Evolutionary conservation across 2,888 invertebrate species (phyloP), one percentile per base, ranked within the genome.

Genomic region (Camptogramma bilineatum): DNA sequence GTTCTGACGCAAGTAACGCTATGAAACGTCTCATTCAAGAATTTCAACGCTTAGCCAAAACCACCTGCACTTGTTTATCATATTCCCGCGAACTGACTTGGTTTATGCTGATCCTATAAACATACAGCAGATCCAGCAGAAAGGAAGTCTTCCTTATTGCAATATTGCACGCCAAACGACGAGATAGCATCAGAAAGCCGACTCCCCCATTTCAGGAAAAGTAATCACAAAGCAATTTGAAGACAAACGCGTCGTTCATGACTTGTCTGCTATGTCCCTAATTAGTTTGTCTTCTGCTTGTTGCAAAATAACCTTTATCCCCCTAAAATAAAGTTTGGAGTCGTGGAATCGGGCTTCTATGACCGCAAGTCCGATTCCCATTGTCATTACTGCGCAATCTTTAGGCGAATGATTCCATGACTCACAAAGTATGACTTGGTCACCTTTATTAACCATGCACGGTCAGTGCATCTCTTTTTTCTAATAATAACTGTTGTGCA

Each of bases 311-410:
- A 55, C 13, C 61, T 62, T 61, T 68, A 61, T 58, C n/a, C 2
- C 31, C 51, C 16, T 13, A 13, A 55, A 10, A 58, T 53, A 62
- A 24, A 52, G 58, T 39, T 48, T n/a, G 39, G 17, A 44, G 52
- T 46, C n/a, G 13, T n/a, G 21, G 1, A 55, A 63, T 52, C 17
- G 5, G 28, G 60, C 21, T 0, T 56, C 31, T 50, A 64, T n/a
- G 53, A 57, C 59, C 58, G 66, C 58, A 62, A 62, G 21, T 57
- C 51, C 39, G 70, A 70, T 73, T 70, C 77, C 67, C 71, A 74
- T 78, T 74, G 70, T 68, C 70, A 76, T 75, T 75, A 73, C 60
- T 62, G 50, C 53, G 67, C 71, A 78, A 76, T 74, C 73, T 69
- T 65, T 53, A 57, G 69, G 74, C 70, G 67, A 73, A 74, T 74